Percentiles rank a stretch among this genome's conserved stretches.
These are phyloP conservation scores for Cyprinodon diabolis DNA, from an alignment of 2,797 vertebrate species.

Conservation along the genomic window DNA sequence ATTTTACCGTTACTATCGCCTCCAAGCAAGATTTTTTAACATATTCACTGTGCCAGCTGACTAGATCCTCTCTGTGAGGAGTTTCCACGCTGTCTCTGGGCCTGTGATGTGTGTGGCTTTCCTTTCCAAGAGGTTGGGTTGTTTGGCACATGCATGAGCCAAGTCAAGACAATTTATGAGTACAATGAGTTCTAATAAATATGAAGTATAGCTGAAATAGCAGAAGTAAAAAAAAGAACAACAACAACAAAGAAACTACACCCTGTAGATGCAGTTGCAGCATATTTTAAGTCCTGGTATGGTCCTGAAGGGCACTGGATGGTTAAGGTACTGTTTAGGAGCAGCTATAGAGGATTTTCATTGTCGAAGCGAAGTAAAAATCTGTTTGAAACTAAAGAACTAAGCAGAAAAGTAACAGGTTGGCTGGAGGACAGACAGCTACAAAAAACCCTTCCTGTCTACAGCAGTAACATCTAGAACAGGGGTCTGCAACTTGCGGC, in stretches of 20 bases:
- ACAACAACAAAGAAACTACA: not conserved
- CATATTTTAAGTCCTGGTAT: not conserved
- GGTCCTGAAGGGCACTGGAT: not conserved
- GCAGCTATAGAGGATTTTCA: not conserved
- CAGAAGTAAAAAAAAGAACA: not conserved
- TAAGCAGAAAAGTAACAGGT: not conserved
- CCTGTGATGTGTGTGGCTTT: not conserved
- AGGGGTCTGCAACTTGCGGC: no score
- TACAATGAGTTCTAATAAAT: not conserved
- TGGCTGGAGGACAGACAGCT: not conserved
- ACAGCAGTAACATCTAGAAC: no score
- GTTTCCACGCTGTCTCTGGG: not conserved
- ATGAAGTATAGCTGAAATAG: not conserved
- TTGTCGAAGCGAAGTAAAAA: not conserved
- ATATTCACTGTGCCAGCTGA: constrained; percentile 1
- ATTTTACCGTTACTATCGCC: not conserved
- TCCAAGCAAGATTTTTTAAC: constrained; percentile 9
- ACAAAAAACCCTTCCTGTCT: no score
- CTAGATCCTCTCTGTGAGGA: constrained; percentile 1
- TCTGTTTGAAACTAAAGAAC: not conserved
- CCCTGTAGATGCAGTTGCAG: no score
- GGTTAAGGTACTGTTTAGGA: not conserved
- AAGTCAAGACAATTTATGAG: constrained; percentile 7
- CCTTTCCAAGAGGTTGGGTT: not conserved
- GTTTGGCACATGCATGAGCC: not conserved